Evolutionary conservation across 1,140 invertebrate genomes (phyloP).

Genomic region (Drosophila serrata): DNA sequence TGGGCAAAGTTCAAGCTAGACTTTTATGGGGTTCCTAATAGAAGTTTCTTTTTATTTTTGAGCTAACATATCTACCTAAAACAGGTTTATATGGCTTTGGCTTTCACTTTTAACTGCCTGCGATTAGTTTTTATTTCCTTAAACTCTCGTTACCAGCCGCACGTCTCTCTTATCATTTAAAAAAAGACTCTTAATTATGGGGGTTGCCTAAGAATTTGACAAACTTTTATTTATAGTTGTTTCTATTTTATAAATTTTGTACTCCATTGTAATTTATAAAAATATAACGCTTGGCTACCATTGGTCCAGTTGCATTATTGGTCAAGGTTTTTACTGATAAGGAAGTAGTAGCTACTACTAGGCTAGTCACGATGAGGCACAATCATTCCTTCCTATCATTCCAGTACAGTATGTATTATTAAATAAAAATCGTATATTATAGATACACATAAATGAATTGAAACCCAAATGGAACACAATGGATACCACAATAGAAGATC

Average conservation of each 20-base stretch:
- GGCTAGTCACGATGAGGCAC: conserved; percentile 9
- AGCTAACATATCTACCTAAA: neutral
- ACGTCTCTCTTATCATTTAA: conserved; percentile 12
- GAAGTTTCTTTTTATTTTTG: neutral
- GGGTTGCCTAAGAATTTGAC: no score
- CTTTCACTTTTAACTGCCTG: neutral
- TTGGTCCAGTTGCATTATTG: conserved; percentile 15
- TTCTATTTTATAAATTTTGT: neutral
- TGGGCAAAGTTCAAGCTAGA: conserved; percentile 4
- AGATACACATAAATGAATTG: neutral
- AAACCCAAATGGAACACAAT: neutral
- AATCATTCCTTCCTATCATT: neutral
- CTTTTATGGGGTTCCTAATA: neutral
- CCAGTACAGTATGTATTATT: neutral
- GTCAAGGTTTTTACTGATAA: conserved; percentile 40
- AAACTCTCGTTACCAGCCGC: neutral
- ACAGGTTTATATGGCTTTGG: fast-evolving
- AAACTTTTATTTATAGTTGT: neutral
- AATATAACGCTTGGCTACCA: neutral
- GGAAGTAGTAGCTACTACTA: conserved; percentile 5
- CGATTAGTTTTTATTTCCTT: conserved; percentile 1
- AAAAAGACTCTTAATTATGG: conserved; percentile 2
- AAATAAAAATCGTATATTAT: neutral
- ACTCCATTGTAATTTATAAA: neutral
- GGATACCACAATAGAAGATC: neutral